Conservation (phyloP, 2,888 invertebrate genomes). For the Lysandra bellargus region DNA sequence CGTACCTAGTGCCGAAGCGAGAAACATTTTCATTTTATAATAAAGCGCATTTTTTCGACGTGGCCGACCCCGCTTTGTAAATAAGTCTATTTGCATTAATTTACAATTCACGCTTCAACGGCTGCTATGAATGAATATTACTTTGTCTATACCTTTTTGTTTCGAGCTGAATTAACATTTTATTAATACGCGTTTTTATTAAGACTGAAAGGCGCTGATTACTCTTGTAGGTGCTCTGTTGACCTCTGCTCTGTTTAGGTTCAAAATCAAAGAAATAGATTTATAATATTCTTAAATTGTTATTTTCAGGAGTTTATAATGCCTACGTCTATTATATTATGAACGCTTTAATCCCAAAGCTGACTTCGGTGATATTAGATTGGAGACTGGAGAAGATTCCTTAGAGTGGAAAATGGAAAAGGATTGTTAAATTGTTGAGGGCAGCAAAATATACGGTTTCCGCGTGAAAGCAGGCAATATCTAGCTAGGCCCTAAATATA, state of each 20-base stretch:
- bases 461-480: too few relatives aligned
- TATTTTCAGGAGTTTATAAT: too few relatives aligned
- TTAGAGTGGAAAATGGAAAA: too few relatives aligned
- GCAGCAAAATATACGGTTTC: too few relatives aligned
- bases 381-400: too few relatives aligned
- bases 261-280: too few relatives aligned
- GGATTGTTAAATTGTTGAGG: too few relatives aligned
- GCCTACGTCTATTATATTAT: too few relatives aligned
- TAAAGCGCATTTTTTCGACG: conserved; percentile 58
- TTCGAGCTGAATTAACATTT: conserved; percentile 16
- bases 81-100: conserved; percentile 72
- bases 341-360: too few relatives aligned
- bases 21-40: conserved; percentile 47
- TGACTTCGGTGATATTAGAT: too few relatives aligned
- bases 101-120: conserved; percentile 52
- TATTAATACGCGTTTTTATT: conserved; percentile 19
- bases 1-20: conserved; percentile 39
- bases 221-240: not conserved
- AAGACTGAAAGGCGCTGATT: conserved; percentile 5
- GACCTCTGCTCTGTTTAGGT: not conserved
- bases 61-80: conserved; percentile 63
- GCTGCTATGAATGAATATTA: conserved; percentile 56
- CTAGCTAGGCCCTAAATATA: too few relatives aligned
- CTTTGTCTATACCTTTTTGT: conserved; percentile 33
- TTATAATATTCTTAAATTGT: too few relatives aligned